These are phyloP conservation scores for Pseudois nayaur DNA, from an alignment of 2,113 vertebrate species.

Conservation along the genomic window DNA sequence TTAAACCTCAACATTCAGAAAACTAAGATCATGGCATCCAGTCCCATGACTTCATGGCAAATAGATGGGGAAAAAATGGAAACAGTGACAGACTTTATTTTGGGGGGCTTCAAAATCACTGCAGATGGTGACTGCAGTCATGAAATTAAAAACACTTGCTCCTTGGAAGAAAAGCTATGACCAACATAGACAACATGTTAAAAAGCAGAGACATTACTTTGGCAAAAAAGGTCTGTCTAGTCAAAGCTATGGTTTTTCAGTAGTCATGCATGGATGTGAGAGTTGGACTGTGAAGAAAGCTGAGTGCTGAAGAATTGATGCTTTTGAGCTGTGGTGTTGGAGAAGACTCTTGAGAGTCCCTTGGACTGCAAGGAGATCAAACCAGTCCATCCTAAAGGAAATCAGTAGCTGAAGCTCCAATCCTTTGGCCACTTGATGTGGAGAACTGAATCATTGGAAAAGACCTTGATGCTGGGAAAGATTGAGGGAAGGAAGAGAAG, in stretches of 20 bases:
- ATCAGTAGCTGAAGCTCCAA: background rate
- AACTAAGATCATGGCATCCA: background rate
- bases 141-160: background rate
- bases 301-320: background rate
- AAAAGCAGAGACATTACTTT: background rate
- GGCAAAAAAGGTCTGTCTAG: background rate
- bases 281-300: background rate
- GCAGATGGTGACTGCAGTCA: background rate
- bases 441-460: background rate
- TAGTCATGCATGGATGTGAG: background rate
- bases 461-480: background rate
- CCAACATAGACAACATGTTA: background rate
- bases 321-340: background rate
- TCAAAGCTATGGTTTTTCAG: background rate
- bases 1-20: background rate
- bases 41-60: background rate
- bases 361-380: background rate
- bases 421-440: background rate
- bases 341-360: background rate
- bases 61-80: background rate
- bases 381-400: background rate
- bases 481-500: background rate
- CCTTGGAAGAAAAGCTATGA: background rate
- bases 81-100: background rate
- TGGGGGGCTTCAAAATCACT: background rate